Evolutionary conservation across 2,113 vertebrate species (phyloP), one percentile per base, ranked within the genome.

Genomic region (Thymallus thymallus): DNA sequence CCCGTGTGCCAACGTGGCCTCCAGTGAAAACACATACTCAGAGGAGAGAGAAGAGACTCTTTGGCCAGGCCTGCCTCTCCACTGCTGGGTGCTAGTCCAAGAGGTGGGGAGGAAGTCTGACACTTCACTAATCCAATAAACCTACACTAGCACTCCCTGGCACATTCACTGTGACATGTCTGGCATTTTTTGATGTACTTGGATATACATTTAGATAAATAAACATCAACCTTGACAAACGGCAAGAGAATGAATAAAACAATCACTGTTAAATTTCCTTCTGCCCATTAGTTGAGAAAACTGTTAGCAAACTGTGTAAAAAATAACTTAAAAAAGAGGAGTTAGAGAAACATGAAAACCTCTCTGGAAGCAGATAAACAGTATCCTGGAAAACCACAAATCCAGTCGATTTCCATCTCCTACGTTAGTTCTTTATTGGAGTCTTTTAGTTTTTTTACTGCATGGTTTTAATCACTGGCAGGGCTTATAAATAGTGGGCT

Each of bases 11-110:
- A 89, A 81, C 76, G 32, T 76, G 84, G 86, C 86, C 88, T 91
- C 90, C 89, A 91, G 89, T 87, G 83, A 90, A 91, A 91, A 91
- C 85, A 88, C 83, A 82, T 84, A 81, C 35, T 41, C 81, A 76
- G 89, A 84, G 86, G 87, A 86, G 84, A 82, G 85, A 88, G 88
- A 41, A 41, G 90, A 88, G 84, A 84, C 85, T 89, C 88, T 91
- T 91, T 90, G 85, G 90, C 81, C 84, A 81, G 79, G 69, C 78
- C 71, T 77, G 24, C 18, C 79, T 86, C 85, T 86, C 76, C 74
- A 76, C 76, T 83, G 75, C 81, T 84, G 35, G 35, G 35, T 41
- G 74, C 77, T 79, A 83, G 87, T 84, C 86, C 77, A 87, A 85
- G 88, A 88, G 89, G 87, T 89, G 85, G 89, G 80, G 81, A 83